Conservation (phyloP, 2,888 invertebrate genomes). For the Nipponacmea schrenckii region DNA sequence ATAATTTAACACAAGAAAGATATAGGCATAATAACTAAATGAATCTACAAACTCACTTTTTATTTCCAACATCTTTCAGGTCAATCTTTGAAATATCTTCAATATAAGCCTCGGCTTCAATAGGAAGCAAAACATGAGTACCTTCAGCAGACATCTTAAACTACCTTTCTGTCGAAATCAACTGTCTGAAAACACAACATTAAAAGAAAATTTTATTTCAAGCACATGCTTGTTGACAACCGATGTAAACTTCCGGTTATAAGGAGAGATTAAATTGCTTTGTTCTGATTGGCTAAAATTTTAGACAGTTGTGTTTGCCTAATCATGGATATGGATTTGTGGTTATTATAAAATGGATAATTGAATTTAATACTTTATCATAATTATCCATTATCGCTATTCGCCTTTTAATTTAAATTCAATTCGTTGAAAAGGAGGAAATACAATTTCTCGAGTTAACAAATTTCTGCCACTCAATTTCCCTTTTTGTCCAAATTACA, state of each 20-base stretch:
- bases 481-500: too few relatives aligned
- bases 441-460: too few relatives aligned
- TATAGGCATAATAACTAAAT: not conserved
- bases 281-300: not conserved
- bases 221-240: not conserved
- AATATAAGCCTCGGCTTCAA: conserved; percentile 80
- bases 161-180: not conserved
- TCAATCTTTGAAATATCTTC: conserved; percentile 77
- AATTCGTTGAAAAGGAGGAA: too few relatives aligned
- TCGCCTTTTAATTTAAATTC: too few relatives aligned
- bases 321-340: not conserved
- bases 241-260: not conserved
- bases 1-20: too few relatives aligned
- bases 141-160: conserved; percentile 33
- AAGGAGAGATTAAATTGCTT: not conserved
- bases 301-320: not conserved
- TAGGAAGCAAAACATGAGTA: conserved; percentile 55
- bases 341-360: too few relatives aligned
- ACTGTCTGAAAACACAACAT: not conserved
- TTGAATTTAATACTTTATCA: too few relatives aligned
- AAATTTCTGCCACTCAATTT: too few relatives aligned
- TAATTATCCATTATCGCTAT: too few relatives aligned
- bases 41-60: conserved; percentile 66
- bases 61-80: conserved; percentile 77
- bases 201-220: not conserved